Percentiles rank a stretch among this genome's conserved stretches.
Conservation (phyloP, 2,113 vertebrate genomes). For the Rhinoptilus africanus region DNA sequence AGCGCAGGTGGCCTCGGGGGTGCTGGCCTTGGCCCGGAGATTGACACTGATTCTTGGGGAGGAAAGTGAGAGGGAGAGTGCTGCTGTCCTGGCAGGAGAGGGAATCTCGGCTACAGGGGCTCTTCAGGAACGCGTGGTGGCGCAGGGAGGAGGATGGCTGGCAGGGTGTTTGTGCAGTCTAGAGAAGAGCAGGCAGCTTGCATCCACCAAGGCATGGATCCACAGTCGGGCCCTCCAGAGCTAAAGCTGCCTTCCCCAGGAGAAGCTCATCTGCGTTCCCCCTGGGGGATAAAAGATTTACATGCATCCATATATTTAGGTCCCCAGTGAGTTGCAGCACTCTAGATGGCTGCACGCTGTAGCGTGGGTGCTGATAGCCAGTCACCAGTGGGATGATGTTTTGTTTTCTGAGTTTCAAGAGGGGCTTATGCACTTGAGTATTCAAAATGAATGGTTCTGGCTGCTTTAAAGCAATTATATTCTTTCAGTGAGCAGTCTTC, state of each 20-base stretch:
- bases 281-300: not conserved
- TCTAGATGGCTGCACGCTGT: not conserved
- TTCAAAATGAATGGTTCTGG: not conserved
- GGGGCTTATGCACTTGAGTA: not conserved
- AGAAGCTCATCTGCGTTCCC: not conserved
- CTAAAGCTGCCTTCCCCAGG: not conserved
- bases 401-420: not conserved
- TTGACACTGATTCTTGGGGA: no score
- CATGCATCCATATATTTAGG: not conserved
- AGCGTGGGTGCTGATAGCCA: fast-evolving
- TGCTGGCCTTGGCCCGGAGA: not conserved
- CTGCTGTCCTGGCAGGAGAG: not conserved
- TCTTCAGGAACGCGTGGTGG: not conserved
- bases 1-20: not conserved
- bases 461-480: not conserved
- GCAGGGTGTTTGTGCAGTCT: not conserved
- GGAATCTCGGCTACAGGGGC: not conserved
- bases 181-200: not conserved
- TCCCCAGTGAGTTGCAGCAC: not conserved
- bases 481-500: not conserved
- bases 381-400: not conserved
- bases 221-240: not conserved
- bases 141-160: not conserved
- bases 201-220: not conserved
- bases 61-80: not conserved